Percentiles rank a stretch among this genome's conserved stretches.
These are phyloP conservation scores for Eurystomus gularis DNA, from an alignment of 2,113 vertebrate species.

Conservation along the genomic window DNA sequence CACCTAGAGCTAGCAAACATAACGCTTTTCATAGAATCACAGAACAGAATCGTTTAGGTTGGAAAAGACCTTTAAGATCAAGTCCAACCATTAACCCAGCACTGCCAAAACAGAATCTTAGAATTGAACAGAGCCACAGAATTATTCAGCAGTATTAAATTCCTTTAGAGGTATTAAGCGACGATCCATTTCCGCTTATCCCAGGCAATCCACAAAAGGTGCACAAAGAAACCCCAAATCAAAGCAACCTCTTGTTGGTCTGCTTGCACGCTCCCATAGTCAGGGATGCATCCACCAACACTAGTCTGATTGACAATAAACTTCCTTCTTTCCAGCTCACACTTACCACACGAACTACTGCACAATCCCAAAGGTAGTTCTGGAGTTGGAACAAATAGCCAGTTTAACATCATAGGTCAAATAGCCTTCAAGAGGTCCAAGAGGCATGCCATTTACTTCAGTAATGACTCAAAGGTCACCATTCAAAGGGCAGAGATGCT, in stretches of 20 bases:
- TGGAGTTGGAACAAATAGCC: not conserved
- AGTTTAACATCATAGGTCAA: not conserved
- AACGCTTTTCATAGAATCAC: not conserved
- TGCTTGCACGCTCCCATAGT: accelerated
- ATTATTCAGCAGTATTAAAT: not conserved
- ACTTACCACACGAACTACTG: not conserved
- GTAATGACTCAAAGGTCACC: not conserved
- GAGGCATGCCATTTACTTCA: not conserved
- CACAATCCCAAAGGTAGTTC: not conserved
- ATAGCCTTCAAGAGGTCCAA: not conserved
- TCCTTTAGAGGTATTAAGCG: not conserved
- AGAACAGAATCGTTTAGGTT: not conserved
- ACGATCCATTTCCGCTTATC: not conserved
- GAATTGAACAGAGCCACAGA: not conserved
- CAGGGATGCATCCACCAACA: not conserved
- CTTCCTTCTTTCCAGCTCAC: not conserved
- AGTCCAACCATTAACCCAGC: not conserved
- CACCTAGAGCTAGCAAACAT: not conserved
- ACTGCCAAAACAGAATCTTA: not conserved
- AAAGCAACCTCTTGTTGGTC: not conserved
- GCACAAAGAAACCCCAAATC: not conserved
- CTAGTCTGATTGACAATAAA: not conserved
- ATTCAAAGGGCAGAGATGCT: not conserved
- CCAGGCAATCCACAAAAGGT: not conserved
- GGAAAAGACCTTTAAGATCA: not conserved